These are phyloP conservation scores for Orgyia antiqua DNA, from an alignment of 2,888 invertebrate species.

Conservation along the genomic window DNA sequence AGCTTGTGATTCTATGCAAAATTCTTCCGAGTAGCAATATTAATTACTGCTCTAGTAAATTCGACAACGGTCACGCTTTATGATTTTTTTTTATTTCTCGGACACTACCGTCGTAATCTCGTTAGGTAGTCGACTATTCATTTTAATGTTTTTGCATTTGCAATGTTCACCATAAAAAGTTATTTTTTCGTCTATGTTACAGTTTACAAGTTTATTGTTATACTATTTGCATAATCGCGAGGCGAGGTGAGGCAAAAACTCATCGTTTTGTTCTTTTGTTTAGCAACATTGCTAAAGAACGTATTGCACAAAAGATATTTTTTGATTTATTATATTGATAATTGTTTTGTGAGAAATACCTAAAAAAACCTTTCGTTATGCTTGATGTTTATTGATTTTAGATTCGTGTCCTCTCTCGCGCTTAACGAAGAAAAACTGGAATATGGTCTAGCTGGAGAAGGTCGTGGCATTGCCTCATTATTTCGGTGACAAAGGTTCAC, in stretches of 20 bases:
- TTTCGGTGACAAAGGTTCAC: slow-evolving; percentile 55
- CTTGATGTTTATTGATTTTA: slow-evolving; percentile 47
- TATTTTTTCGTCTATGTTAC: slow-evolving; percentile 57
- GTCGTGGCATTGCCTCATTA: slow-evolving; percentile 60
- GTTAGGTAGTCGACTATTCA: slow-evolving; percentile 60
- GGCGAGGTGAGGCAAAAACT: slow-evolving; percentile 64
- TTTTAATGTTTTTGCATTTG: slow-evolving; percentile 55
- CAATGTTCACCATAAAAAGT: slow-evolving; percentile 56
- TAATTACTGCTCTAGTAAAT: slow-evolving; percentile 31
- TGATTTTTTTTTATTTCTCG: slow-evolving; percentile 36
- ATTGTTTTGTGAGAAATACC: slow-evolving; percentile 49
- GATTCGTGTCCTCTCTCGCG: slow-evolving; percentile 48
- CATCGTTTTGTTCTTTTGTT: slow-evolving; percentile 61
- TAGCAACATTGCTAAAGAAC: slow-evolving; percentile 53
- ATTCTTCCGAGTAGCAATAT: slow-evolving; percentile 15
- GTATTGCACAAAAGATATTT: slow-evolving; percentile 60
- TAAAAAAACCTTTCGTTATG: slow-evolving; percentile 52
- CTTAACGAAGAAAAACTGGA: slow-evolving; percentile 49
- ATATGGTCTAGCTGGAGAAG: slow-evolving; percentile 44
- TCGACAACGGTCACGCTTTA: slow-evolving; percentile 36
- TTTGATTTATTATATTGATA: slow-evolving; percentile 60
- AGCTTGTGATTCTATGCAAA: slow-evolving; percentile 23
- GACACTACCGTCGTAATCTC: slow-evolving; percentile 49
- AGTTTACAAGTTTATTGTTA: slow-evolving; percentile 67
- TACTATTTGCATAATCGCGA: slow-evolving; percentile 73